Percentiles rank a stretch among this genome's conserved stretches.
phyloP scores from a whole-genome alignment of 2,888 invertebrate species.

The Sceliomorpha sp. region DNA sequence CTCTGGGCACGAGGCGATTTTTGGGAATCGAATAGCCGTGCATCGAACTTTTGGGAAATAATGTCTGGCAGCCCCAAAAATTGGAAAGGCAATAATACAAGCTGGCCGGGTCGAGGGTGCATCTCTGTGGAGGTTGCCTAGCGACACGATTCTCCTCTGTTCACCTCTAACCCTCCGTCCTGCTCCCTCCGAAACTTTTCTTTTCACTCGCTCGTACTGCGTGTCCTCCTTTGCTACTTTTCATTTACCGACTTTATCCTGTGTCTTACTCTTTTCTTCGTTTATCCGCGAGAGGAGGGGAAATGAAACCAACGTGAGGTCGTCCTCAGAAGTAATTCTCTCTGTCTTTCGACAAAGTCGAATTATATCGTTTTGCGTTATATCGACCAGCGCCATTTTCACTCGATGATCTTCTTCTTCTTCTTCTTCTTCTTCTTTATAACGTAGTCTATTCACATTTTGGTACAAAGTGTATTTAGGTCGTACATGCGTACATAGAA shows the following conservation, averaged over 20 bases:
- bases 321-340: slow-evolving; percentile 34
- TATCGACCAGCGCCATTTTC: slow-evolving; percentile 30
- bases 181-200: slow-evolving; percentile 37
- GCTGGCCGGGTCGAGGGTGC: slow-evolving; percentile 54
- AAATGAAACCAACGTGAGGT: slow-evolving; percentile 31
- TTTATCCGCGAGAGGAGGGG: slow-evolving; percentile 19
- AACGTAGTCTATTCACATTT: slow-evolving; percentile 6
- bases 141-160: slow-evolving; percentile 67
- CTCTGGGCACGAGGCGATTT: background rate
- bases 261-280: slow-evolving; percentile 51
- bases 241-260: slow-evolving; percentile 46
- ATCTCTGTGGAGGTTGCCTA: slow-evolving; percentile 73
- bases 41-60: slow-evolving; percentile 39
- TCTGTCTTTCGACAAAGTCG: slow-evolving; percentile 33
- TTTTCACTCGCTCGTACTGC: slow-evolving; percentile 18
- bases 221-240: slow-evolving; percentile 27
- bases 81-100: slow-evolving; percentile 74
- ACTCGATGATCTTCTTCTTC: slow-evolving; percentile 11
- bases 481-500: slow-evolving; percentile 6
- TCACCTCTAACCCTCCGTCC: slow-evolving; percentile 39
- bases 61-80: slow-evolving; percentile 62
- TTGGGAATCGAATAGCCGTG: slow-evolving; percentile 32
- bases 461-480: background rate
- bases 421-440: background rate
- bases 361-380: slow-evolving; percentile 35